Evolutionary conservation across 1,140 invertebrate genomes (phyloP), one percentile per base, ranked within the genome.

Genomic region (Panagrolaimus sp.): DNA sequence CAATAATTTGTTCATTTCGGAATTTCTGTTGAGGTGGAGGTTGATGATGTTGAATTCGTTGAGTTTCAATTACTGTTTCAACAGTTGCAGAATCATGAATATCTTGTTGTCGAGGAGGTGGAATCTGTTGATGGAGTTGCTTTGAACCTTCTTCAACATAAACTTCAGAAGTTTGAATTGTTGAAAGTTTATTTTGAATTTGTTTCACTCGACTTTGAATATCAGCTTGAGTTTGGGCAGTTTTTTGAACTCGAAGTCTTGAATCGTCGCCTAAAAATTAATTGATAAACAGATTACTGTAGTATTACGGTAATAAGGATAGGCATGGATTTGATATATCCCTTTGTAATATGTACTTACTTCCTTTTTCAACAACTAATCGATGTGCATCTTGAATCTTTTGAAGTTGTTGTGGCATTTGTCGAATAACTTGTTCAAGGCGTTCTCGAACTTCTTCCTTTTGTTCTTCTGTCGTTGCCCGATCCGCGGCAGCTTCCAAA

Each of bases 401-500:
- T 46, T 71, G 70, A 17, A 32, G 43, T 46, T 55, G 44, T 15
- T 66, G 15, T 5, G 69, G 70, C 21, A 70, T 14, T 14, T 43
- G 17, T 38, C 17, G 32, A 47, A 71, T 28, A 43, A 73, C 24
- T 26, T 76, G 9, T 67, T 69, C 45, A 71, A 77, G 67, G n/a
- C 75, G 24, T 73, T 74, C 47, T 32, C 73, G 43, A 43, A 69
- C 24, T 17, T 68, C 12, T 10, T 52, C 63, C 24, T n/a, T 28
- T 43, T 71, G 15, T 21, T 67, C 68, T n/a, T 10, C 17, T 15
- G 64, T 67, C 7, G 45, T 14, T 9, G 46, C 24, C n/a, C 58
- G 10, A 15, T 71, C n/a, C n/a, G 63, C 43, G 7, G 44, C 12
- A 15, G 55, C 32, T 62, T 72, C 72, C 0, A 73, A 45, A n/a